phyloP scores from a whole-genome alignment of 1,140 invertebrate genomes.

The Hyles euphorbiae region DNA sequence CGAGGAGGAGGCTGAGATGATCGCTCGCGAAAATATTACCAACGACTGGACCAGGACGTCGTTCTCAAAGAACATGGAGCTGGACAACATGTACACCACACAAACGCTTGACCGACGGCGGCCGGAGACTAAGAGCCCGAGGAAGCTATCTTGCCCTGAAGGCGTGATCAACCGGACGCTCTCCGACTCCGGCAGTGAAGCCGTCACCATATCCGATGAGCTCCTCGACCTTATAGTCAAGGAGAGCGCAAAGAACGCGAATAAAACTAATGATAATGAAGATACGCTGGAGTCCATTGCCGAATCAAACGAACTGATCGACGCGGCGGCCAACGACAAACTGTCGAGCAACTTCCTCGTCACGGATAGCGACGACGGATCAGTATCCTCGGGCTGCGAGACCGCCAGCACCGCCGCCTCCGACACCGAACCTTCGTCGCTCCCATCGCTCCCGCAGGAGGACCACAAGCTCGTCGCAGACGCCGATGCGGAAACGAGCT shows the following conservation, averaged over 20 bases:
- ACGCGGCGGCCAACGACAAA: slow-evolving; percentile 39
- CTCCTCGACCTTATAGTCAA: slow-evolving; percentile 46
- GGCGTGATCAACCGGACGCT: slow-evolving; percentile 48
- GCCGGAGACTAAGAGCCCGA: slow-evolving; percentile 51
- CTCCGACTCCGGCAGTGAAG: slow-evolving; percentile 33
- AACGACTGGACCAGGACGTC: slow-evolving; percentile 47
- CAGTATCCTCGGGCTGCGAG: slow-evolving; percentile 85
- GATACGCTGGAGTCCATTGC: slow-evolving; percentile 61
- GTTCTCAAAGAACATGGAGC: slow-evolving; percentile 14
- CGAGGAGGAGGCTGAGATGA: slow-evolving; percentile 77
- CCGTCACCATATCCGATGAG: slow-evolving; percentile 39
- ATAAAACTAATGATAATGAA: slow-evolving; percentile 66
- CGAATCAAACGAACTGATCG: slow-evolving; percentile 51
- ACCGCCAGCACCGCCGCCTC: slow-evolving; percentile 84
- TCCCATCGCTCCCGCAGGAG: slow-evolving; percentile 59
- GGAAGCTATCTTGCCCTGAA: slow-evolving; percentile 65
- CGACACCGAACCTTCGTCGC: slow-evolving; percentile 68
- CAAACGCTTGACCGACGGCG: slow-evolving; percentile 57
- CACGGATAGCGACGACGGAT: slow-evolving; percentile 82
- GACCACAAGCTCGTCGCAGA: slow-evolving; percentile 49
- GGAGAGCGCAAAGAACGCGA: slow-evolving; percentile 42
- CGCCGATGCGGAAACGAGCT: slow-evolving; percentile 38
- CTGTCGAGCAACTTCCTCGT: slow-evolving; percentile 67
- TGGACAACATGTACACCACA: slow-evolving; percentile 31
- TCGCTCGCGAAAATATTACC: slow-evolving; percentile 45